A percentile compares a stretch with the other conserved stretches of the same genome.
Conservation (phyloP, 2,888 invertebrate species). For the Sphaerolaimus hirsutus region DNA sequence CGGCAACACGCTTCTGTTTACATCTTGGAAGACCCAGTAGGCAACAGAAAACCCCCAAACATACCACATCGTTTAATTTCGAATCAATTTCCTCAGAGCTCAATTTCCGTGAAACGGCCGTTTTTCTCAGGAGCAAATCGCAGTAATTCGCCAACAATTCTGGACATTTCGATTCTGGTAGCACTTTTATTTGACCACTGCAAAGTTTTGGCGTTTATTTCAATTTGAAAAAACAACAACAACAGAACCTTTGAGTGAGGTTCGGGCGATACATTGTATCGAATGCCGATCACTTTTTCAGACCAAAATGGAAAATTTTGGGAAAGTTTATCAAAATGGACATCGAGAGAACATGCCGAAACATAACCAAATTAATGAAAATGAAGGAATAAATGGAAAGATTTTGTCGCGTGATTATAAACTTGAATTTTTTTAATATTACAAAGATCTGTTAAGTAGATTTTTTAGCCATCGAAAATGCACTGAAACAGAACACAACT, state of each 20-base stretch:
- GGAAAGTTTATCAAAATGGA: too few relatives aligned
- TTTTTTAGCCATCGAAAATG: too few relatives aligned
- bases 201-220: background rate
- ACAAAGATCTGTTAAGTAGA: too few relatives aligned
- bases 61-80: conserved; percentile 62
- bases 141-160: conserved; percentile 96
- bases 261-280: too few relatives aligned
- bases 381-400: too few relatives aligned
- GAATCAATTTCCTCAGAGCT: conserved; percentile 89
- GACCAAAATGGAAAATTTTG: background rate
- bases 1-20: too few relatives aligned
- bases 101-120: conserved; percentile 75
- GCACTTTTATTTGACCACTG: conserved; percentile 2
- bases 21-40: background rate
- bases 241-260: too few relatives aligned
- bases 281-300: too few relatives aligned
- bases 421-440: too few relatives aligned
- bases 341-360: background rate
- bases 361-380: background rate
- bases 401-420: too few relatives aligned
- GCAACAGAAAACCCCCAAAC: conserved; percentile 23
- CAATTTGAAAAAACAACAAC: too few relatives aligned
- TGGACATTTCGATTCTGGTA: conserved; percentile 73
- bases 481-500: too few relatives aligned
- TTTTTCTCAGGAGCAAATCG: conserved; percentile 89